Evolutionary conservation across 1,140 invertebrate genomes (phyloP), one percentile per base, ranked within the genome.

Genomic region (Meloidogyne exigua): DNA sequence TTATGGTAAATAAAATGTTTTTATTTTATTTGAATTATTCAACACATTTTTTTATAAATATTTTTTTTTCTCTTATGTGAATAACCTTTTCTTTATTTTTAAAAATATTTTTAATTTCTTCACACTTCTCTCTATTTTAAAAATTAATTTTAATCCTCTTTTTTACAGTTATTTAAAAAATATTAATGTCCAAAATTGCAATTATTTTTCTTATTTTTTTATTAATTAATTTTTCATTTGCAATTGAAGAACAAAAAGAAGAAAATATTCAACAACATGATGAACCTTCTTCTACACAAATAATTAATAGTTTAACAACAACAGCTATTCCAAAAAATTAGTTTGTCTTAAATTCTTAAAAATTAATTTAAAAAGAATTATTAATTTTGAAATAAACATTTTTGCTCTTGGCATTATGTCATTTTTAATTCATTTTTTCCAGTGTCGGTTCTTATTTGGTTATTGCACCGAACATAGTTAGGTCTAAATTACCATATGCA

Each of bases 401-500:
- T 32, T 32, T 32, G 7, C 2, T 32, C 7, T 32, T 32, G 28
- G 28, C 28, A 32, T 32, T 42, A 42, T n/a, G n/a, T n/a, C n/a
- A 7, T 42, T 42, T 42, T 12, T 18, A 49, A 49, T n/a, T 9
- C 5, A 57, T n/a, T 57, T 57, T 57, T 57, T 57, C 7, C 9
- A 85, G 84, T 64, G 67, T 84, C 28, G 85, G 84, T 36, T 81
- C 77, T 25, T 86, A 87, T 71, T 62, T 86, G 68, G 77, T 86
- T 15, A 82, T 86, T 2, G 85, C 85, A 12, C 85, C 85, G 11
- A 76, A 81, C 68, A 78, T 87, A 42, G 85, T 86, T 57, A 83
- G 85, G 26, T 86, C 85, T n/a, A 80, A 82, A 18, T 71, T 88
- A 23, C 85, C 85, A 2, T 87, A 88, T 68, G 81, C 85, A 12